Percentiles rank a stretch among this genome's conserved stretches.
Evolutionary conservation across 1,140 invertebrate genomes (phyloP).

Genomic region (Papilio dardanus): DNA sequence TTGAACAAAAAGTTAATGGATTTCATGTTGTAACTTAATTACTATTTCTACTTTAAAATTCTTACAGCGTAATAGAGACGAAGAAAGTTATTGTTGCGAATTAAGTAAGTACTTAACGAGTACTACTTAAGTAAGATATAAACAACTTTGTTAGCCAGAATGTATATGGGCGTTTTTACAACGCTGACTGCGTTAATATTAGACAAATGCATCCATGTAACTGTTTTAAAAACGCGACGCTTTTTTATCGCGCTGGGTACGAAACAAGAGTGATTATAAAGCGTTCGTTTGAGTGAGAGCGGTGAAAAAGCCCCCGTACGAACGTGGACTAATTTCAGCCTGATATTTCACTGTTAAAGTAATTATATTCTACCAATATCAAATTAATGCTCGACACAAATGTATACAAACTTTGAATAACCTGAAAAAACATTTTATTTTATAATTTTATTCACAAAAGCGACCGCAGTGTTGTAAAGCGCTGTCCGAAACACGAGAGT

Average conservation of each 20-base stretch:
- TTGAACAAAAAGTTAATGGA: slow-evolving; percentile 21
- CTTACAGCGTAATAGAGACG: neutral
- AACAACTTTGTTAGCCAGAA: too few relatives aligned
- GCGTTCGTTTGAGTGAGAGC: too few relatives aligned
- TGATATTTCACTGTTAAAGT: neutral
- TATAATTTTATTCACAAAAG: neutral
- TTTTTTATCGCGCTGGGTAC: too few relatives aligned
- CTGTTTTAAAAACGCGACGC: too few relatives aligned
- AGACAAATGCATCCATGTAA: too few relatives aligned
- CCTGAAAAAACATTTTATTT: neutral
- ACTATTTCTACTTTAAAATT: slow-evolving; percentile 9
- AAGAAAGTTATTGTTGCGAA: neutral
- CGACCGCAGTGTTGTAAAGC: neutral
- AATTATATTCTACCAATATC: neutral
- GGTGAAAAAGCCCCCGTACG: too few relatives aligned
- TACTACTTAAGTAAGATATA: neutral
- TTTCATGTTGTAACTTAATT: slow-evolving; percentile 27
- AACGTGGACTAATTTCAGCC: too few relatives aligned
- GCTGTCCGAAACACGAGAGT: neutral
- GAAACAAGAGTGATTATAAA: too few relatives aligned
- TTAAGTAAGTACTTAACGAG: neutral
- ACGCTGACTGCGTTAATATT: too few relatives aligned
- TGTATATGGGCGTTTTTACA: too few relatives aligned
- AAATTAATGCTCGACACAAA: neutral
- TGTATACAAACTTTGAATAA: neutral